Evolutionary conservation across 2,113 vertebrate species (phyloP).

Genomic region (Callocephalon fimbriatum): DNA sequence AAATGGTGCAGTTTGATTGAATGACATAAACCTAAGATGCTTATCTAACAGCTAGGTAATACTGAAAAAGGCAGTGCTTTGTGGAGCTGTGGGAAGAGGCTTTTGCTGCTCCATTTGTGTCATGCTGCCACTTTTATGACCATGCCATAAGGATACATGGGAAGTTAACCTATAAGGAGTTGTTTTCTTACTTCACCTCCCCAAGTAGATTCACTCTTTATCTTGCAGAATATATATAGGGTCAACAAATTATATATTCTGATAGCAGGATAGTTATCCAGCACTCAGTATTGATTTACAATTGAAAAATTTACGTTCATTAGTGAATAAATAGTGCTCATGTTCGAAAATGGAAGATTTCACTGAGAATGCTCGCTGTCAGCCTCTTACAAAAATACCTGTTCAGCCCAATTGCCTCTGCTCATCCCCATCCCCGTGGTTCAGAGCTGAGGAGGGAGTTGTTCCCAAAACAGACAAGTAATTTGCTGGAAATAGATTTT

Average conservation of each 20-base stretch:
- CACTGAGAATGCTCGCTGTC: background rate
- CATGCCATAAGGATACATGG: rapidly evolving
- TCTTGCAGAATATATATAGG: background rate
- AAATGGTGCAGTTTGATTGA: background rate
- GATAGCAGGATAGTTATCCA: background rate
- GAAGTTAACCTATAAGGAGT: background rate
- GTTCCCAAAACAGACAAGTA: conserved; percentile 1
- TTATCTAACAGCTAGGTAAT: background rate
- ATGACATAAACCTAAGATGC: background rate
- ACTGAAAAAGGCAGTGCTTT: background rate
- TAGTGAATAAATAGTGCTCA: background rate
- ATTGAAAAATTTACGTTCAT: background rate
- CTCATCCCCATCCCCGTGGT: background rate
- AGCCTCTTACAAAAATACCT: conserved; percentile 7
- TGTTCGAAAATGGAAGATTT: background rate
- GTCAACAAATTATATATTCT: background rate
- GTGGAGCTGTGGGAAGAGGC: background rate
- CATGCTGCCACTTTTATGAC: background rate
- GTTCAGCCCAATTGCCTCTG: background rate
- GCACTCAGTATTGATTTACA: background rate
- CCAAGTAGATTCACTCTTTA: background rate
- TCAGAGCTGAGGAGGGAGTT: background rate
- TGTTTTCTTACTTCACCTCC: background rate
- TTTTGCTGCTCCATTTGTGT: background rate
- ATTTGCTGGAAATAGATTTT: conserved; percentile 52